These are phyloP conservation scores for fruit fly (Drosophila melanogaster) DNA, from an alignment of 1,140 invertebrate genomes.

Conservation along the genomic window DNA sequence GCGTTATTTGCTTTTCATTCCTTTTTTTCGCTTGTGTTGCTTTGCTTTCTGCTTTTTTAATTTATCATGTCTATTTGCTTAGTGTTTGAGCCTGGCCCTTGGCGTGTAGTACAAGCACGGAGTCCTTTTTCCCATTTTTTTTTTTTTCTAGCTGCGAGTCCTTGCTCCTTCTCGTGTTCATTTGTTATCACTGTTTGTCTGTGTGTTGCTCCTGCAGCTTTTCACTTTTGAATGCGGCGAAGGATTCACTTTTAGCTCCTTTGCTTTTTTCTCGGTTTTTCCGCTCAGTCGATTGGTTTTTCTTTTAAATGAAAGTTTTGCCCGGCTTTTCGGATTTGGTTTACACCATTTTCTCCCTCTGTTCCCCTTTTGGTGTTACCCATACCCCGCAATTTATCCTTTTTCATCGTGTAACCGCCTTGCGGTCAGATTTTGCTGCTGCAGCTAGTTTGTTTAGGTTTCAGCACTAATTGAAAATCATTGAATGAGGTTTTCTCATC, in stretches of 20 bases:
- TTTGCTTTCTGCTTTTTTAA: conserved; percentile 78
- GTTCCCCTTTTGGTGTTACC: conserved; percentile 11
- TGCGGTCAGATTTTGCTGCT: conserved; percentile 47
- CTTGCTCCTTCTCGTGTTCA: conserved; percentile 40
- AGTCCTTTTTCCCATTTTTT: conserved; percentile 11
- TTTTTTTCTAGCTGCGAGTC: neutral
- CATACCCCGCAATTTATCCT: conserved; percentile 22
- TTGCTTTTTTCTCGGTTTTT: conserved; percentile 26
- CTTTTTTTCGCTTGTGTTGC: conserved; percentile 25
- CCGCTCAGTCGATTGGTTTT: conserved; percentile 60
- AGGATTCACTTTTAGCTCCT: conserved; percentile 20
- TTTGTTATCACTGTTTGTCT: conserved; percentile 78
- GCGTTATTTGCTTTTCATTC: conserved; percentile 54
- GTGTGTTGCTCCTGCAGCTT: conserved; percentile 48
- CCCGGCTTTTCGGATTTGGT: conserved; percentile 54
- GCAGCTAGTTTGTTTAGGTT: conserved; percentile 43
- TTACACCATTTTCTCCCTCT: neutral
- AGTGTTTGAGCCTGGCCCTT: conserved; percentile 62
- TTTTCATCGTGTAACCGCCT: conserved; percentile 26
- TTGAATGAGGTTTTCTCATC: conserved; percentile 38
- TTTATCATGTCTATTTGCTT: conserved; percentile 83
- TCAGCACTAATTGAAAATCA: conserved; percentile 73
- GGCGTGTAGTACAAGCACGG: conserved; percentile 52
- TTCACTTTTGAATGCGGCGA: conserved; percentile 47
- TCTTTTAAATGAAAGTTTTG: conserved; percentile 34